Percentiles rank a stretch among this genome's conserved stretches.
These are phyloP conservation scores for Aegithalos caudatus DNA, from an alignment of 2,113 vertebrate species.

Conservation along the genomic window DNA sequence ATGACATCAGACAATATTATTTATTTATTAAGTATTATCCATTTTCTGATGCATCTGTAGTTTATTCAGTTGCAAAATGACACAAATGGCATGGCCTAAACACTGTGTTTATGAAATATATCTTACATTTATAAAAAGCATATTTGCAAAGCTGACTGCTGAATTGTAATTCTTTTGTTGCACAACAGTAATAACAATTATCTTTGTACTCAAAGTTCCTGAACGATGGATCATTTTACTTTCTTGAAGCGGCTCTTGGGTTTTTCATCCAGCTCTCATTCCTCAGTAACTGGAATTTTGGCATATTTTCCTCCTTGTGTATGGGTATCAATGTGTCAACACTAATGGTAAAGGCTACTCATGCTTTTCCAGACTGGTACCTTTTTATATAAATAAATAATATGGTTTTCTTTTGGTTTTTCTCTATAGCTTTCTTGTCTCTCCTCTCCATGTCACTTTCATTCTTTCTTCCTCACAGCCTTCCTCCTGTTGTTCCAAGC, in stretches of 20 bases:
- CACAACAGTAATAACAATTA: not conserved
- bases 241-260: not conserved
- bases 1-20: not conserved
- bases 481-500: not conserved
- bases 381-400: not conserved
- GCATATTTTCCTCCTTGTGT: not conserved
- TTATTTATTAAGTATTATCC: not conserved
- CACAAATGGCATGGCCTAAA: not conserved
- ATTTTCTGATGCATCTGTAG: not conserved
- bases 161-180: not conserved
- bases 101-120: not conserved
- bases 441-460: not conserved
- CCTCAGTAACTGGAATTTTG: not conserved
- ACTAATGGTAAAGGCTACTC: not conserved
- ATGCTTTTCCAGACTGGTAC: not conserved
- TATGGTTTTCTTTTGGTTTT: not conserved
- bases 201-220: not conserved
- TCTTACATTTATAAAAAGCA: not conserved
- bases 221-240: not conserved
- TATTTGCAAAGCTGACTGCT: not conserved
- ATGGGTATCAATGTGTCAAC: not conserved
- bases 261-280: not conserved
- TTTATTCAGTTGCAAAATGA: not conserved
- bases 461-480: not conserved
- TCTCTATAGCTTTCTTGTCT: not conserved